These are phyloP conservation scores for Oreochromis tanganicae DNA, from an alignment of 2,113 vertebrate genomes.

Conservation along the genomic window DNA sequence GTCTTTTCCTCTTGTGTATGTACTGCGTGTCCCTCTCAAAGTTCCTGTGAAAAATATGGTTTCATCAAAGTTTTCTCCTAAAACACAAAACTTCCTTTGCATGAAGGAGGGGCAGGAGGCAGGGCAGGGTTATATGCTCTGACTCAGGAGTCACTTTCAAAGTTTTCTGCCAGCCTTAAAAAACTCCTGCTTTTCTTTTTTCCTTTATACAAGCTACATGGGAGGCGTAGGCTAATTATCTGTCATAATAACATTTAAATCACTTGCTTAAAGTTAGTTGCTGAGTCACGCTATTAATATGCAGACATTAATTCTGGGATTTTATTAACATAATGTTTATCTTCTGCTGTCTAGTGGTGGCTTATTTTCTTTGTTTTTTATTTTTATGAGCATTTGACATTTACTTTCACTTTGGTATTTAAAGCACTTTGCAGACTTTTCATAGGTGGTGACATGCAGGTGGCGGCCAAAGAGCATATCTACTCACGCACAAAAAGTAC, in stretches of 20 bases:
- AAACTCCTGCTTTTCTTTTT: neutral
- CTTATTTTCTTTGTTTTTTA: neutral
- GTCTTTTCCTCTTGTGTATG: neutral
- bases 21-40: neutral
- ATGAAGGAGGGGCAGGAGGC: neutral
- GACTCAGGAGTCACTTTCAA: constrained; percentile 46
- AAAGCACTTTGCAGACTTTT: neutral
- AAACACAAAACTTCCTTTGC: neutral
- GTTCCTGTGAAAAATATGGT: neutral
- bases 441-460: neutral
- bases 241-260: constrained; percentile 1
- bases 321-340: neutral
- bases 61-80: neutral
- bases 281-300: neutral
- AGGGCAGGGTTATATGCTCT: neutral
- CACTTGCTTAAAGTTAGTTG: neutral
- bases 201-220: neutral
- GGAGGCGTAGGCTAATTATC: constrained; percentile 26
- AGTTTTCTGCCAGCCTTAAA: neutral
- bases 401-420: neutral
- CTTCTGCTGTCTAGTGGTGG: neutral
- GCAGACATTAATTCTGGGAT: neutral
- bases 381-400: neutral
- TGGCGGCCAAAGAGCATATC: neutral
- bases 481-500: neutral